A percentile compares a stretch with the other conserved stretches of the same genome.
phyloP scores from a whole-genome alignment of 2,113 vertebrate genomes.

The Podiceps cristatus region DNA sequence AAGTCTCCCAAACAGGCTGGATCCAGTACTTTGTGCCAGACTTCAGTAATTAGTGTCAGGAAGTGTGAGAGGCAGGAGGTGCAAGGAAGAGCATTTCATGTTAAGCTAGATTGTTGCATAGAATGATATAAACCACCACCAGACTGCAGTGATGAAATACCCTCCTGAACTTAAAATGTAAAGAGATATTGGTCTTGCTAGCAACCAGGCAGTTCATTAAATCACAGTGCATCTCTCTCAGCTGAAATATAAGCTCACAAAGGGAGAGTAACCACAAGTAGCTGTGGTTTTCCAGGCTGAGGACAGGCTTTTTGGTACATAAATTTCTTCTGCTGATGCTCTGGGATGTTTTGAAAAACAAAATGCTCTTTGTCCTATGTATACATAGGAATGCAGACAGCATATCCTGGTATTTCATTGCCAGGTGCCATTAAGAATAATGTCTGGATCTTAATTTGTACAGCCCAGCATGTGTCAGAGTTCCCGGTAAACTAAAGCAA shows the following conservation, averaged over 20 bases:
- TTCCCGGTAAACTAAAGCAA: background rate
- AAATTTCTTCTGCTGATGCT: background rate
- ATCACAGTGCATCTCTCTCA: background rate
- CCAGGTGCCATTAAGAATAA: background rate
- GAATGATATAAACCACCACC: background rate
- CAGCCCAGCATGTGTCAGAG: background rate
- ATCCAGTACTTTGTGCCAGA: background rate
- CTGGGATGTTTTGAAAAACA: background rate
- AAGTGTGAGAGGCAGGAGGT: background rate
- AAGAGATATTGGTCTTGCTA: background rate
- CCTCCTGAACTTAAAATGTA: background rate
- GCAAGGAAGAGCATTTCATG: background rate
- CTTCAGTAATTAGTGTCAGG: background rate
- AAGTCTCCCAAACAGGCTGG: background rate
- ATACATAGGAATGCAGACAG: background rate
- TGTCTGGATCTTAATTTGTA: background rate
- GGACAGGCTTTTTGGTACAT: background rate
- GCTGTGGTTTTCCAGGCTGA: background rate
- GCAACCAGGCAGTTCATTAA: conserved; percentile 14
- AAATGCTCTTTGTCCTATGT: background rate
- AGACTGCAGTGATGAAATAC: background rate
- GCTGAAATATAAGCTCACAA: background rate
- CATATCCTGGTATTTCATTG: background rate
- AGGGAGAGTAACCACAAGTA: background rate
- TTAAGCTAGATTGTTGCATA: background rate